These are phyloP conservation scores for Propithecus deckenii DNA, from an alignment of 2,797 vertebrate species.

Conservation along the genomic window DNA sequence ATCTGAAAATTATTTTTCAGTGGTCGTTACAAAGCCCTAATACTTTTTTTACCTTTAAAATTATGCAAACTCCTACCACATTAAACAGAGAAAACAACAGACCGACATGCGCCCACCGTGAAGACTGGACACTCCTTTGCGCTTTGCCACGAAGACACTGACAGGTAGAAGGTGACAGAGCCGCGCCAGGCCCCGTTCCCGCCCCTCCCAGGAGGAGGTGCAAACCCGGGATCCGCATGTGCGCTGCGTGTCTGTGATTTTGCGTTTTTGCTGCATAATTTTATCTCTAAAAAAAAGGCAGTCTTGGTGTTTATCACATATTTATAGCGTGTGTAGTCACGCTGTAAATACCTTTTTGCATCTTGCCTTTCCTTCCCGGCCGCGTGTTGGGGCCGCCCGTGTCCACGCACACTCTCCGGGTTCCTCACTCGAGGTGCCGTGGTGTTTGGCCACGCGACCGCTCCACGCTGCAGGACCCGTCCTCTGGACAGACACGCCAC, in stretches of 20 bases:
- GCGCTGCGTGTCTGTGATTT: neutral
- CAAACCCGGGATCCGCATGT: neutral
- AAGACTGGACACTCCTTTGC: accelerated
- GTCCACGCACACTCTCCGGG: too few relatives aligned
- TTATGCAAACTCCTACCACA: neutral
- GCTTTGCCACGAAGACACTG: accelerated
- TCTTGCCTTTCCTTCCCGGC: neutral
- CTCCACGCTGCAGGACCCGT: neutral
- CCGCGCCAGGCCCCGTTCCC: neutral
- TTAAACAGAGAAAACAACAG: neutral
- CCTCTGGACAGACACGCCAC: neutral
- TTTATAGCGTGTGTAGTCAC: neutral
- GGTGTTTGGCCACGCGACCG: neutral
- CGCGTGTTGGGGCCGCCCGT: neutral
- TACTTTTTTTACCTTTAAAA: neutral
- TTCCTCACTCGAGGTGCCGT: neutral
- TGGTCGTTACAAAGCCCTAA: neutral
- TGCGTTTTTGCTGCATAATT: neutral
- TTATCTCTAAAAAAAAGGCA: neutral
- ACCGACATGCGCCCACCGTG: accelerated
- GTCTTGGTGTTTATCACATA: neutral
- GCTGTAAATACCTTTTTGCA: neutral
- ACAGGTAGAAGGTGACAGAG: accelerated
- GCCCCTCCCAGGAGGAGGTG: accelerated
- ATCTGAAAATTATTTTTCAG: neutral